phyloP scores from a whole-genome alignment of 2,888 invertebrate genomes.

The Orchesellides sinensis region DNA sequence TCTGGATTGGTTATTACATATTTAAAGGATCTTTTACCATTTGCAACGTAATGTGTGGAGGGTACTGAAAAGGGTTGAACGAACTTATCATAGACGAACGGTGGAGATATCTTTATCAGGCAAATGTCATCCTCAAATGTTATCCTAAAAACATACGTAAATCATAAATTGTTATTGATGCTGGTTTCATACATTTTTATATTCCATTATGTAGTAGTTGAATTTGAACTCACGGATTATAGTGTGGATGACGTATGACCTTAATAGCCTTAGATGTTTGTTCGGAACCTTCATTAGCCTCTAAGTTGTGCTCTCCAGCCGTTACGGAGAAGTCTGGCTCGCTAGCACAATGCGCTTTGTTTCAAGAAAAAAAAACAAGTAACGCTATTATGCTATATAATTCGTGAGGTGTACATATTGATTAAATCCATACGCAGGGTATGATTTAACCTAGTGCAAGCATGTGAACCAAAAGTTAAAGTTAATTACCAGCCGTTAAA shows the following conservation, averaged over 20 bases:
- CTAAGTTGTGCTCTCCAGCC: conserved; percentile 49
- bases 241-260: conserved; percentile 43
- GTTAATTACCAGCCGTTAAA: conserved; percentile 56
- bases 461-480: neutral
- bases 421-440: too few relatives aligned
- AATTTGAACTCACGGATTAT: conserved; percentile 47
- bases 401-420: neutral
- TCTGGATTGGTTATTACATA: neutral
- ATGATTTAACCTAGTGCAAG: too few relatives aligned
- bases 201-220: too few relatives aligned
- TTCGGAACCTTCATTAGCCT: conserved; percentile 38
- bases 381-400: neutral
- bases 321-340: conserved; percentile 46
- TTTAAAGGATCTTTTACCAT: conserved; percentile 22
- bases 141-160: conserved; percentile 3
- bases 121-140: conserved; percentile 59
- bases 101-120: conserved; percentile 50
- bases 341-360: conserved; percentile 49
- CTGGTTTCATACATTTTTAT: neutral
- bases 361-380: neutral
- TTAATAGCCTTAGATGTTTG: conserved; percentile 34
- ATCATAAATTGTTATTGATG: neutral
- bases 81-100: conserved; percentile 31
- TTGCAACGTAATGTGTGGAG: conserved; percentile 46
- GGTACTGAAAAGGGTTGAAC: conserved; percentile 40